Percentiles rank a stretch among this genome's conserved stretches.
Evolutionary conservation across 2,888 invertebrate species (phyloP).

Genomic region (Helobdella robusta): DNA sequence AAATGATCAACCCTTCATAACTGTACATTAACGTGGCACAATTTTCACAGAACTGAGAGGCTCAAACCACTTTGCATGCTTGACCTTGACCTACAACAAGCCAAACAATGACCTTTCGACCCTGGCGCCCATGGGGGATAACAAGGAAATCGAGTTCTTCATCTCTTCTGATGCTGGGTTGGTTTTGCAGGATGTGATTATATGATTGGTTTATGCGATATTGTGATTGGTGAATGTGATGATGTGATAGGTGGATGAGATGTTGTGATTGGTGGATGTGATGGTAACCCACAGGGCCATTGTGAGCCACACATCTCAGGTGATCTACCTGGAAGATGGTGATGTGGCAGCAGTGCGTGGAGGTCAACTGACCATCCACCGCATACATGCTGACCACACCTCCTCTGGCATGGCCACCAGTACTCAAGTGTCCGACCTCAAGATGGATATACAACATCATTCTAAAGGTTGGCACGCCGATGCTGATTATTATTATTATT

Average conservation of each 20-base stretch:
- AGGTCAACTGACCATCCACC: conserved; percentile 83
- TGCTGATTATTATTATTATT: background rate
- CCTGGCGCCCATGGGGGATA: conserved; percentile 41
- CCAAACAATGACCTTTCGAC: conserved; percentile 33
- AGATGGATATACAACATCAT: conserved; percentile 96
- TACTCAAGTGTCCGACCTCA: conserved; percentile 86
- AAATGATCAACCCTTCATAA: no score
- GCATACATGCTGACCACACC: conserved; percentile 65
- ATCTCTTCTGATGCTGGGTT: conserved; percentile 88
- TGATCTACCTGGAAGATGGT: conserved; percentile 79
- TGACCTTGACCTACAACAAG: conserved; percentile 15
- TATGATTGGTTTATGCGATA: background rate
- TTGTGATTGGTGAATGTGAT: background rate
- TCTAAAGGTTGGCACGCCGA: conserved; percentile 67
- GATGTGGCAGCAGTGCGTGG: conserved; percentile 69
- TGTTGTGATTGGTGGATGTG: background rate
- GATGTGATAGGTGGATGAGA: background rate
- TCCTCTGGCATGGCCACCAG: conserved; percentile 27
- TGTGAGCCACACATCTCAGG: conserved; percentile 96
- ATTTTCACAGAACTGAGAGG: conserved; percentile 10
- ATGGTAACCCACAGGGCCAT: conserved; percentile 68
- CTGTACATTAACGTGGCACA: no score
- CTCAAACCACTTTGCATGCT: background rate
- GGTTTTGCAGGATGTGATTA: conserved; percentile 17
- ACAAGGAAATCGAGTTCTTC: conserved; percentile 77